Evolutionary conservation across 2,113 vertebrate genomes (phyloP).

Genomic region (Tiliqua scincoides): DNA sequence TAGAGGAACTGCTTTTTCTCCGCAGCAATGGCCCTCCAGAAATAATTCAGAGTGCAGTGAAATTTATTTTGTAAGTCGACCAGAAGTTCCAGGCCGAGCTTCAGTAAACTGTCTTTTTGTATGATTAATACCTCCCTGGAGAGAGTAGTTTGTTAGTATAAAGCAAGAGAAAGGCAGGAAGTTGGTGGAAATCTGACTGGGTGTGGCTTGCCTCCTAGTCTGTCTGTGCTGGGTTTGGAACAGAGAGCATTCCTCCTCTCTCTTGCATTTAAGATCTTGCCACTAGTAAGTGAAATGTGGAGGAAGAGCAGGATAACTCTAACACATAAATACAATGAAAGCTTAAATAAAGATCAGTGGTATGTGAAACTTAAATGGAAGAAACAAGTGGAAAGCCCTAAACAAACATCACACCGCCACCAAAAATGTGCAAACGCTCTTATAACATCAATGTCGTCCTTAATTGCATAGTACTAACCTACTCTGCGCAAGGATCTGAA

Average conservation of each 20-base stretch:
- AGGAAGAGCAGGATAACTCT: not conserved
- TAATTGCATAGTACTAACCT: constrained; percentile 71
- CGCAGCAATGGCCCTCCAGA: no score
- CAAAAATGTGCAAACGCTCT: constrained; percentile 40
- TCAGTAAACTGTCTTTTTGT: no score
- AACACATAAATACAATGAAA: no score
- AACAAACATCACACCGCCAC: not conserved
- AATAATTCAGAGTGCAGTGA: no score
- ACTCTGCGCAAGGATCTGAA: constrained; percentile 75
- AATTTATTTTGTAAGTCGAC: no score
- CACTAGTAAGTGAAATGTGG: not conserved
- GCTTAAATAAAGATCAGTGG: not conserved
- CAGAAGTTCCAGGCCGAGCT: no score
- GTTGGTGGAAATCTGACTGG: not conserved
- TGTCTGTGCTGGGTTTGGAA: not conserved
- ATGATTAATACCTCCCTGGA: no score
- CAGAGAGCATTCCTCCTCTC: not conserved
- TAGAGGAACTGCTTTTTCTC: no score
- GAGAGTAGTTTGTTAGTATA: no score
- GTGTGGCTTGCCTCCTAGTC: not conserved
- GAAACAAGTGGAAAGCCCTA: not conserved
- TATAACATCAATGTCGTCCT: not conserved
- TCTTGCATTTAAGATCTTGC: not conserved
- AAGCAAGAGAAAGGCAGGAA: not conserved
- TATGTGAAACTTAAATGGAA: not conserved